Base-by-base conservation (phyloP, 2,888 invertebrate species). In the Mesorhabditis sp. region DNA sequence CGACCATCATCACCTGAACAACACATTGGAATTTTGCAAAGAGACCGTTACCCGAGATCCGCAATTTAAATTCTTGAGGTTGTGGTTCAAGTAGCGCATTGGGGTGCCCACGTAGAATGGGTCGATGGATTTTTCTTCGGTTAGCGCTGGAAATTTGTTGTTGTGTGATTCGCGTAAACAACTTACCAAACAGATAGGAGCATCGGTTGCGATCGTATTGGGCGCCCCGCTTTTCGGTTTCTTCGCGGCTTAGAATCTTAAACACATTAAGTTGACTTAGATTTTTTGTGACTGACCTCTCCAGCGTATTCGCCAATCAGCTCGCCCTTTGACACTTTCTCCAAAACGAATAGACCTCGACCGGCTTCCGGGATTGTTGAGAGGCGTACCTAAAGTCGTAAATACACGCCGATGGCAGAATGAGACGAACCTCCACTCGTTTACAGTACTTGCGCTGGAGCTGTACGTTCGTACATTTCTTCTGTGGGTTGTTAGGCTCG, bases 101-200 rank as follows among this genome's bases (percentile, higher is more conserved):
- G 58, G 58, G n/a, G 7, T 50, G 7, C 58, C 58, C 7, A 50
- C n/a, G 58, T n/a, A n/a, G n/a, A 50, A 50, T 13, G 58, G 10
- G 58, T 50, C 58, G n/a, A 10, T 13, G 10, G 58, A 13, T 50
- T 50, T n/a, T 50, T 50, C 58, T 50, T 50, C 58, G n/a, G 7
- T 50, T n/a, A 50, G 7, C n/a, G 10, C 58, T 50, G n/a, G n/a
- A 50, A n/a, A 13, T 50, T 50, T 13, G 7, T n/a, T 50, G n/a
- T 10, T 50, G n/a, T 13, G 7, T 50, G 58, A 80, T 89, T 50
- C n/a, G n/a, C n/a, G n/a, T 10, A 50, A 50, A 50, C n/a, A 50
- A 50, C 58, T 50, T 10, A 50, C 58, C 58, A 50, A 50, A 50
- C n/a, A 13, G 58, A 50, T 50, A 50, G 58, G 58, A 50, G 7